phyloP scores from a whole-genome alignment of 1,140 invertebrate species.

The Heliconius nattereri region DNA sequence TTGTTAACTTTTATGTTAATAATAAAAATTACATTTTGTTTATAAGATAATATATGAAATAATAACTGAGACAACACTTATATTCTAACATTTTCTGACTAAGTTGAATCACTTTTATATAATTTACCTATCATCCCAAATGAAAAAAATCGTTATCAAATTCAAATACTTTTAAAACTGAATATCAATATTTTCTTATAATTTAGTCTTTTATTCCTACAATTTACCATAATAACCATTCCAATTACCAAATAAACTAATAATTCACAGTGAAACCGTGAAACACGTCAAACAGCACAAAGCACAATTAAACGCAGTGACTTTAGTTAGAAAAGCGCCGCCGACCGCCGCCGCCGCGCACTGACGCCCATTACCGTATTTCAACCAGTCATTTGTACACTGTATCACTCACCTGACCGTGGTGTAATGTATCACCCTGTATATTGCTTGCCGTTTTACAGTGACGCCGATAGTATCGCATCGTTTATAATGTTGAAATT shows the following conservation, averaged over 20 bases:
- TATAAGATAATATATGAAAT: no score
- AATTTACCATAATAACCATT: not conserved
- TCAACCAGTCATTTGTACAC: constrained; percentile 56
- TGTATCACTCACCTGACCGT: constrained; percentile 59
- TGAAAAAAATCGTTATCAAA: no score
- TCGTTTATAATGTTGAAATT: not conserved
- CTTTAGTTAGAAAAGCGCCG: constrained; percentile 20
- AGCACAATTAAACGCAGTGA: constrained; percentile 39
- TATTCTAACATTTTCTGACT: no score
- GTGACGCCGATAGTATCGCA: not conserved
- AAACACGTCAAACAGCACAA: constrained; percentile 13
- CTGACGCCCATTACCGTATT: constrained; percentile 49
- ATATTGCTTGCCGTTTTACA: constrained; percentile 41
- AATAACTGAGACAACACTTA: no score
- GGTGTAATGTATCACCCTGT: constrained; percentile 47
- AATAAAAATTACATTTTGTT: no score
- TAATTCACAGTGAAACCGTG: constrained; percentile 4
- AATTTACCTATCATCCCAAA: no score
- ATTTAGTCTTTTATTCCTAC: no score
- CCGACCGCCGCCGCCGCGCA: constrained; percentile 37
- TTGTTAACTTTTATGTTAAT: no score
- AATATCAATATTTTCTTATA: no score
- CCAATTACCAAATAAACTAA: not conserved
- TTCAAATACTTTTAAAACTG: no score
- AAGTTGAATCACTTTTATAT: no score